Evolutionary conservation across 1,140 invertebrate genomes (phyloP).

Genomic region (Cyclargus thomasi): DNA sequence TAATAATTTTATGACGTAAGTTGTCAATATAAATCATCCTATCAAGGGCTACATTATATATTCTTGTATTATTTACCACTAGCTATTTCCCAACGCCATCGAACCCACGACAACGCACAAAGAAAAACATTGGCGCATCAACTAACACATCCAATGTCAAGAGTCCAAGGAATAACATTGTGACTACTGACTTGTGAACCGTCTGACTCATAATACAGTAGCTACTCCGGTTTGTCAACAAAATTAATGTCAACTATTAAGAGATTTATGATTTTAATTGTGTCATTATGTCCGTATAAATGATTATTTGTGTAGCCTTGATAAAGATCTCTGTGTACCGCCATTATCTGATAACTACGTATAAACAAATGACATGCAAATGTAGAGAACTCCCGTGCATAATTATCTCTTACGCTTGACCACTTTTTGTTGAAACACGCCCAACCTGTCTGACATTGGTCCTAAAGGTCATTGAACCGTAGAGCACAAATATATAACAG

Average conservation of each 20-base stretch:
- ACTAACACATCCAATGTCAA: not conserved
- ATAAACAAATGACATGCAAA: not conserved
- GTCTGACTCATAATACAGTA: not conserved
- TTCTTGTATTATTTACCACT: no score
- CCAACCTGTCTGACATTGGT: conserved; percentile 38
- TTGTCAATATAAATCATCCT: no score
- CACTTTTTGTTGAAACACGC: conserved; percentile 21
- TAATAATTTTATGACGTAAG: no score
- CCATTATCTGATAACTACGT: not conserved
- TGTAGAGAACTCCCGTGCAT: conserved; percentile 5
- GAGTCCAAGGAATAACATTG: not conserved
- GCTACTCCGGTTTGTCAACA: not conserved
- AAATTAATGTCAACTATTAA: not conserved
- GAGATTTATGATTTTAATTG: not conserved
- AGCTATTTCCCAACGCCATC: no score
- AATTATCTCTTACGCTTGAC: conserved; percentile 9
- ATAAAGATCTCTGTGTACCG: not conserved
- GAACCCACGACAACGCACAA: no score
- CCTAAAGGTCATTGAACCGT: conserved; percentile 32
- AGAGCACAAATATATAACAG: no score
- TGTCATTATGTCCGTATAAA: not conserved
- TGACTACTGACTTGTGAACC: not conserved
- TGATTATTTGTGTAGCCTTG: not conserved
- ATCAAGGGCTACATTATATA: no score
- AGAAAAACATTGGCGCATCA: no score